Conservation (phyloP, 1,140 invertebrate genomes). For the Danaus plexippus region DNA sequence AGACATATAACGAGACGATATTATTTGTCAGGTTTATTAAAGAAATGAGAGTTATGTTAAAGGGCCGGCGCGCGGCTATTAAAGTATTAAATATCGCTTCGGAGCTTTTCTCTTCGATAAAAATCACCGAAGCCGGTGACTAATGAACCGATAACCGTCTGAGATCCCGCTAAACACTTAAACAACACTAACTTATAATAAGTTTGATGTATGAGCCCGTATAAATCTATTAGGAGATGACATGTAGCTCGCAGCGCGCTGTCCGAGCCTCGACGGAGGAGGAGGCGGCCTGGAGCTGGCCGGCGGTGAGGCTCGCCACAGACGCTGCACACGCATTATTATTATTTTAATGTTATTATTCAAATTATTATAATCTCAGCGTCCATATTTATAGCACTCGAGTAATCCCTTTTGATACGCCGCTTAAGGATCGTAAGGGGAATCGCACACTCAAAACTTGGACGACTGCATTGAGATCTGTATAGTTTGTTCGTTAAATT, state of each 20-base stretch:
- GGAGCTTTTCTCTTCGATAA: slow-evolving; percentile 23
- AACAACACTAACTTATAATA: slow-evolving; percentile 41
- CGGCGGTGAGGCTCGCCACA: slow-evolving; percentile 27
- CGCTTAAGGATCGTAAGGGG: slow-evolving; percentile 41
- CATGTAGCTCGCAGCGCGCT: slow-evolving; percentile 34
- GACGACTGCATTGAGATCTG: slow-evolving; percentile 1
- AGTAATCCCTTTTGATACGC: slow-evolving; percentile 64
- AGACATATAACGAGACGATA: no score
- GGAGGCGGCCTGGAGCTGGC: neutral
- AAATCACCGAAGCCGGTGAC: slow-evolving; percentile 28
- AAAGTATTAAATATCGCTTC: slow-evolving; percentile 17
- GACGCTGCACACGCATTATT: slow-evolving; percentile 34
- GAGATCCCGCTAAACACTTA: slow-evolving; percentile 30
- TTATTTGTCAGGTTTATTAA: no score
- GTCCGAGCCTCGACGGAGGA: no score
- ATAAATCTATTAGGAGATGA: slow-evolving; percentile 64
- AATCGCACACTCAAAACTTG: slow-evolving; percentile 21
- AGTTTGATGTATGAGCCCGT: slow-evolving; percentile 48
- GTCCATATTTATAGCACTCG: slow-evolving; percentile 58
- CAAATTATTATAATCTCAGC: slow-evolving; percentile 64
- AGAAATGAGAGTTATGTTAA: no score
- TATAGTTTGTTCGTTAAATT: no score
- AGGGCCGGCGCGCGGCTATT: neutral
- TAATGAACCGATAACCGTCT: slow-evolving; percentile 51
- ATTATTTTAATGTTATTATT: slow-evolving; percentile 69